Evolutionary conservation across 2,113 vertebrate species (phyloP), one percentile per base, ranked within the genome.

Genomic region (Cepphus grylle): DNA sequence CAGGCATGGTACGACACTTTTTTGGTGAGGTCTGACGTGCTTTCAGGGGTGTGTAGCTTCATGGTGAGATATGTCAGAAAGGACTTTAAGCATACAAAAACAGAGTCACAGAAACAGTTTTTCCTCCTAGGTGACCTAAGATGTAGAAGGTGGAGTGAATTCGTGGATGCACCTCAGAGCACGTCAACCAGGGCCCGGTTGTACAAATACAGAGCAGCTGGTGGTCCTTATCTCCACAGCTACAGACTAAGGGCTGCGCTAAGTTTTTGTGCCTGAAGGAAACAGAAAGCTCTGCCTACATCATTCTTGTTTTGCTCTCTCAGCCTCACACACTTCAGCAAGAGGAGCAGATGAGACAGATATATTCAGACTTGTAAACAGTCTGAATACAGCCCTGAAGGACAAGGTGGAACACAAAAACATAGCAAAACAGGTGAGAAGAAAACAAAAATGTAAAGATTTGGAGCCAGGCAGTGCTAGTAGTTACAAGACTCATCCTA

Each of bases 1-100:
- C 3, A 52, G 20, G 42, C 5, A 9, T 5, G 14, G 2, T 52
- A 12, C 1, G 0, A 17, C 23, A 15, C 8, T 29, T 82, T 56
- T 22, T 43, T 53, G 34, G 25, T 70, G 25, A 66, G 3, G 17
- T 77, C 11, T 94, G 30, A 47, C 0, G 1, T 36, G 8, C 16
- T 81, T 58, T 62, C 6, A 65, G 47, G 8, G 8, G 1, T 53
- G 2, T n/a, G 34, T 8, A 40, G 6, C 20, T 71, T 71, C 21
- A 15, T 8, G 4, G 26, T 80, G 32, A 62, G 16, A 17, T 32
- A 5, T 23, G 20, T 32, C 49, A 66, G 22, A 81, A 86, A 58
- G 16, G 20, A 34, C 34, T 43, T 36, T 16, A 45, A 62, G 43
- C 32, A 8, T 58, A 36, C 4, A 58, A 86, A 77, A 88, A 34